A percentile compares a stretch with the other conserved stretches of the same genome.
phyloP scores from a whole-genome alignment of 2,888 invertebrate genomes.

The Petrolisthes manimaculis region DNA sequence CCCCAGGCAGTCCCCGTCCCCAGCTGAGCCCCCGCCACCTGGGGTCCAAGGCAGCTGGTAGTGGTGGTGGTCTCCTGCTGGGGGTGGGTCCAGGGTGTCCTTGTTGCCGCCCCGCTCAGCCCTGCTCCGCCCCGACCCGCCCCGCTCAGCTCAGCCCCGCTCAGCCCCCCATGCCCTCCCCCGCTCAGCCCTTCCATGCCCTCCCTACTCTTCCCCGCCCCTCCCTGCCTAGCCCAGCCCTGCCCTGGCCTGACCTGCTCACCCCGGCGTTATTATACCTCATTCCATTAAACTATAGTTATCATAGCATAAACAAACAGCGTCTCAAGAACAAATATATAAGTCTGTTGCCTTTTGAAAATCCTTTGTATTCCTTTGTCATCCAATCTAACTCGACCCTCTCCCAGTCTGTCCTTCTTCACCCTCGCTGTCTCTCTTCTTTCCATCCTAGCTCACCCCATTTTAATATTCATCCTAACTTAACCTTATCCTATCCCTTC shows the following conservation, averaged over 20 bases:
- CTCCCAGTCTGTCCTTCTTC: neutral
- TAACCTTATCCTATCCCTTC: neutral
- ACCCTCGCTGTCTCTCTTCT: neutral
- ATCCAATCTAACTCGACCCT: neutral
- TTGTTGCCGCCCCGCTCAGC: neutral
- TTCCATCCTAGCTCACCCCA: neutral
- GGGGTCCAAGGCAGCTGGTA: neutral
- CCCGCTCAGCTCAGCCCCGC: neutral
- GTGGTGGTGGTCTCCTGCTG: neutral
- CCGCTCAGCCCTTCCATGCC: neutral
- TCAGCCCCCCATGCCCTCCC: neutral
- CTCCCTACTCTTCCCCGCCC: neutral
- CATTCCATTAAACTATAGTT: no score
- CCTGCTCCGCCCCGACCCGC: neutral
- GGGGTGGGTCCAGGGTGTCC: neutral
- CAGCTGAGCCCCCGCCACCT: conserved; percentile 28
- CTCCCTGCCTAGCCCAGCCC: neutral
- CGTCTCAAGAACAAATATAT: no score
- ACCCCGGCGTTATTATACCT: neutral
- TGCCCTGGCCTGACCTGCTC: neutral
- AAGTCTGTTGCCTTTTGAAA: no score
- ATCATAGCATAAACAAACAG: no score
- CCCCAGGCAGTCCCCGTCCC: conserved; percentile 15
- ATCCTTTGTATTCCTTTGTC: neutral
- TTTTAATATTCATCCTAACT: neutral